A percentile compares a stretch with the other conserved stretches of the same genome.
These are phyloP conservation scores for Capreolus pygargus DNA, from an alignment of 2,113 vertebrate genomes.

Conservation along the genomic window DNA sequence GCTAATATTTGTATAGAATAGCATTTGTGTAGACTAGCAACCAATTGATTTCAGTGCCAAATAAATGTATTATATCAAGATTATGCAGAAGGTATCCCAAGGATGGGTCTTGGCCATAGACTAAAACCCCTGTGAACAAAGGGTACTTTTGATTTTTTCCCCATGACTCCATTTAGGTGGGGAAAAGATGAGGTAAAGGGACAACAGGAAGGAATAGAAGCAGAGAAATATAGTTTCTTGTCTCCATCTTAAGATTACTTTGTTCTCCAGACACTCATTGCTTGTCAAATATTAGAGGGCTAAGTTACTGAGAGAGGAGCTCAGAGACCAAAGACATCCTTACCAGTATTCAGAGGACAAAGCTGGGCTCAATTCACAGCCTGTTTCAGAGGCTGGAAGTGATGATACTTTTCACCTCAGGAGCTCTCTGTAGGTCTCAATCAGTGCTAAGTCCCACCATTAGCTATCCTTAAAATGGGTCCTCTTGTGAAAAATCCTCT, in stretches of 20 bases:
- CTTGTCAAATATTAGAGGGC: neutral
- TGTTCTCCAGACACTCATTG: neutral
- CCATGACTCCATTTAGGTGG: neutral
- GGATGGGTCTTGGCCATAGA: neutral
- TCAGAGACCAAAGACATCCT: neutral
- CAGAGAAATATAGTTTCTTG: neutral
- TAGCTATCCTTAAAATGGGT: neutral
- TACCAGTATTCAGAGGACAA: slow-evolving; percentile 8
- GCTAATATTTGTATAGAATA: slow-evolving; percentile 38
- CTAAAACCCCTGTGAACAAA: neutral
- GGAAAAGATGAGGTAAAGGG: neutral
- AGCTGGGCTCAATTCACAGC: neutral
- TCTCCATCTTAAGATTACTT: neutral
- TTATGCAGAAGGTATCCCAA: neutral
- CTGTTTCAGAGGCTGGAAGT: neutral
- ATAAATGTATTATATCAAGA: neutral
- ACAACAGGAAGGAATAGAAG: neutral
- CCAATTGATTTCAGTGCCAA: slow-evolving; percentile 46
- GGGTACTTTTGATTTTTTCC: neutral
- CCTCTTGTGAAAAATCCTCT: neutral
- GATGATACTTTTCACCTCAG: neutral
- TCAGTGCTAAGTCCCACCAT: neutral
- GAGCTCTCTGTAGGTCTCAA: neutral
- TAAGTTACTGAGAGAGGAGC: neutral
- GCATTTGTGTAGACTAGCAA: slow-evolving; percentile 47